Conservation (phyloP, 2,113 vertebrate genomes). For the Neotoma lepida region DNA sequence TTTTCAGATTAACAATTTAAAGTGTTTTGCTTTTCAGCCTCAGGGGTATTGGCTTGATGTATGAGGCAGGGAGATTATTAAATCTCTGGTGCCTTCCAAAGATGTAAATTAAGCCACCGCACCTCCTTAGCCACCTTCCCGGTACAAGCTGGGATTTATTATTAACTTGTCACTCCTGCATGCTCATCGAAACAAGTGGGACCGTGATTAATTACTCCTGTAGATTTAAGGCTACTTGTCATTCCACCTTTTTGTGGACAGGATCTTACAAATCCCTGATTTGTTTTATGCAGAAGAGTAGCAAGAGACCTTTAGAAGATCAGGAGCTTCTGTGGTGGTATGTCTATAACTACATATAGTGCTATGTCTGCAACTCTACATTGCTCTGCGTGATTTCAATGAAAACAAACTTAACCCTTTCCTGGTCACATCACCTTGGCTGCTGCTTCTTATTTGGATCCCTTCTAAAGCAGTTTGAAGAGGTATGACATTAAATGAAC, state of each 20-base stretch:
- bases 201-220: constrained; percentile 62
- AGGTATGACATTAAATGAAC: not conserved
- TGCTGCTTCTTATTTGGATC: constrained; percentile 1
- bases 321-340: not conserved
- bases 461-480: constrained; percentile 13
- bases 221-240: constrained; percentile 63
- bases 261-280: constrained; percentile 30
- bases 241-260: constrained; percentile 22
- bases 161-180: constrained; percentile 62
- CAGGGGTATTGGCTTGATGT: constrained; percentile 60
- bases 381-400: not conserved
- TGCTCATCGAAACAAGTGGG: constrained; percentile 75
- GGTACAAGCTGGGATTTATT: constrained; percentile 76
- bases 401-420: not conserved
- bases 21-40: constrained; percentile 75
- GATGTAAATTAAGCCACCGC: constrained; percentile 80
- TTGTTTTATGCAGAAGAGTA: constrained; percentile 28
- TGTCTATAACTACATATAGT: not conserved
- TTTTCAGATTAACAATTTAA: constrained; percentile 70
- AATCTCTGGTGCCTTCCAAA: constrained; percentile 77
- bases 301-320: not conserved
- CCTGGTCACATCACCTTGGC: not conserved
- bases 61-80: constrained; percentile 81
- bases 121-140: constrained; percentile 61
- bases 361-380: not conserved